Conservation (phyloP, 2,888 invertebrate genomes). For the Phaonia tiefii region DNA sequence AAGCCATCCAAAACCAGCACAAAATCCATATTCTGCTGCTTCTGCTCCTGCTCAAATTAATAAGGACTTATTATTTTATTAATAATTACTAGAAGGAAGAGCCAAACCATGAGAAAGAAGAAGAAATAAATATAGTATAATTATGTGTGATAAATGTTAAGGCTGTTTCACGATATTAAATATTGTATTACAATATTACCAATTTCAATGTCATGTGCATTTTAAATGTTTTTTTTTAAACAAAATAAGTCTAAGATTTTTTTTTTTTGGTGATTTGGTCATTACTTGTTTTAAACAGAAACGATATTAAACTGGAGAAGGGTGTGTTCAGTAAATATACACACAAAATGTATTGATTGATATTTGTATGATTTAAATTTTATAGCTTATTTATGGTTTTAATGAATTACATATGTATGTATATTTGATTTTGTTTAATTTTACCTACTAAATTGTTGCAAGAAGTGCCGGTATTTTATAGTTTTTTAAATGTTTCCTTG, state of each 20-base stretch:
- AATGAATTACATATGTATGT: background rate
- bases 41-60: slow-evolving; percentile 27
- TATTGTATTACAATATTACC: too few species aligned
- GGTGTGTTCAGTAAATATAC: slow-evolving; percentile 12
- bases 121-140: background rate
- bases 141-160: slow-evolving; percentile 33
- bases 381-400: background rate
- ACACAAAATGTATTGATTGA: slow-evolving; percentile 7
- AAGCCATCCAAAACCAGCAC: slow-evolving; percentile 67
- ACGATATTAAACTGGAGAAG: slow-evolving; percentile 18
- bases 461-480: too few species aligned
- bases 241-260: background rate
- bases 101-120: background rate
- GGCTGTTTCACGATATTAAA: slow-evolving; percentile 27
- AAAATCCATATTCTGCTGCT: slow-evolving; percentile 67
- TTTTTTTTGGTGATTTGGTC: slow-evolving; percentile 11
- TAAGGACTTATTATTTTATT: background rate
- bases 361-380: background rate
- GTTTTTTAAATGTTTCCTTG: too few species aligned
- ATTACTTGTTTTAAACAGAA: background rate
- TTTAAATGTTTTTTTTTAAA: background rate
- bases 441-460: too few species aligned
- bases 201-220: too few species aligned
- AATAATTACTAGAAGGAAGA: background rate
- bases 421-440: too few species aligned